Evolutionary conservation across 2,888 invertebrate species (phyloP).

Genomic region (Sarcophaga caerulescens): DNA sequence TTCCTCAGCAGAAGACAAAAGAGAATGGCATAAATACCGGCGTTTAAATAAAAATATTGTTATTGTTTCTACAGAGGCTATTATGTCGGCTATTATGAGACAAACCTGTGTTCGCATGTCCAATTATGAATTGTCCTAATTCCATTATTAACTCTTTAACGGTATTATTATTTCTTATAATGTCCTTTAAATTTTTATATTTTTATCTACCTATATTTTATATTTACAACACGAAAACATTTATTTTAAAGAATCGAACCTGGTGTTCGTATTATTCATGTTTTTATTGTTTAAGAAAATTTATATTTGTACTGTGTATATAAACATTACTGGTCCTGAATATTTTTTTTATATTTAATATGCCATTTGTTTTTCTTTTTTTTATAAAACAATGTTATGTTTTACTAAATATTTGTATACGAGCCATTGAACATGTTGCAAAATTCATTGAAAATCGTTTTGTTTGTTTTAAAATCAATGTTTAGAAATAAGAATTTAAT

Average conservation of each 20-base stretch:
- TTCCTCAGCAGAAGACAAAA: slow-evolving; percentile 70
- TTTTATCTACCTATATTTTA: slow-evolving; percentile 15
- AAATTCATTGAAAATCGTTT: no score
- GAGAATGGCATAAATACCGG: slow-evolving; percentile 72
- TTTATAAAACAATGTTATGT: neutral
- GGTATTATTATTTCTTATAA: slow-evolving; percentile 18
- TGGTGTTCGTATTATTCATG: slow-evolving; percentile 34
- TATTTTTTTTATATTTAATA: slow-evolving; percentile 16
- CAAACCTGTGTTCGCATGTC: slow-evolving; percentile 69
- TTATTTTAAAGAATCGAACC: slow-evolving; percentile 43
- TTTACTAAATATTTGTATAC: slow-evolving; percentile 2
- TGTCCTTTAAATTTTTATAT: slow-evolving; percentile 16
- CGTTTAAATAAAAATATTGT: slow-evolving; percentile 69
- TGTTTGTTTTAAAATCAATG: no score
- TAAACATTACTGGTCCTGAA: slow-evolving; percentile 18
- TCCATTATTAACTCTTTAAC: neutral
- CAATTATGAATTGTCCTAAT: slow-evolving; percentile 63
- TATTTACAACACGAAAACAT: slow-evolving; percentile 12
- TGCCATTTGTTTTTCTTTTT: neutral
- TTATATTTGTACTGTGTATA: slow-evolving; percentile 30
- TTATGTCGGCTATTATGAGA: slow-evolving; percentile 74
- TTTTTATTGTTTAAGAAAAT: slow-evolving; percentile 25
- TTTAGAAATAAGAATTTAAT: slow-evolving; percentile 12
- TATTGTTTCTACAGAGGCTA: slow-evolving; percentile 72
- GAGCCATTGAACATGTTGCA: no score